phyloP scores from a whole-genome alignment of 2,113 vertebrate genomes.

The Vulpes ferrilata region DNA sequence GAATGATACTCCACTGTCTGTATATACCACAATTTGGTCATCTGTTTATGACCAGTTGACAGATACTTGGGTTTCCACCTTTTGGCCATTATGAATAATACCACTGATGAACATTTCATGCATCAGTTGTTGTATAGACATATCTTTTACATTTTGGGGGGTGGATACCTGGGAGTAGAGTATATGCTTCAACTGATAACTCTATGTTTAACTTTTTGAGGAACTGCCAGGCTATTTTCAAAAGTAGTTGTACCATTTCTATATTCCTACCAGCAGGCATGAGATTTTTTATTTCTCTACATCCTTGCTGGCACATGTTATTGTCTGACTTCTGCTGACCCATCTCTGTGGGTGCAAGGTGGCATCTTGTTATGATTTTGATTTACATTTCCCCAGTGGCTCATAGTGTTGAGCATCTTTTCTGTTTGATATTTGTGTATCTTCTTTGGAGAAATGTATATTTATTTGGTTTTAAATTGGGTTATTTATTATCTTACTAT shows the following conservation, averaged over 20 bases:
- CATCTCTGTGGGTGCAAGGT: background rate
- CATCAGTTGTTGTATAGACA: background rate
- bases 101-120: background rate
- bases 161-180: background rate
- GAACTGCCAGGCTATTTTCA: background rate
- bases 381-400: background rate
- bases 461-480: constrained; percentile 10
- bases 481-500: background rate
- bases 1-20: background rate
- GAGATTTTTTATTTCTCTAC: background rate
- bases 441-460: background rate
- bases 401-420: background rate
- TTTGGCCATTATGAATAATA: background rate
- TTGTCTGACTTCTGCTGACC: background rate
- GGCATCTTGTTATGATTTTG: background rate
- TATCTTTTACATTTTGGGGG: background rate
- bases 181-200: background rate
- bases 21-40: background rate
- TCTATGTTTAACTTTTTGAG: background rate
- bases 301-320: background rate
- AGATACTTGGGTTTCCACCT: background rate
- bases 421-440: background rate
- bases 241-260: background rate
- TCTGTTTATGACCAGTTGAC: background rate
- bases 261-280: background rate